Percentiles rank a stretch among this genome's conserved stretches.
phyloP scores from a whole-genome alignment of 2,113 vertebrate genomes.

The Notothenia coriiceps region DNA sequence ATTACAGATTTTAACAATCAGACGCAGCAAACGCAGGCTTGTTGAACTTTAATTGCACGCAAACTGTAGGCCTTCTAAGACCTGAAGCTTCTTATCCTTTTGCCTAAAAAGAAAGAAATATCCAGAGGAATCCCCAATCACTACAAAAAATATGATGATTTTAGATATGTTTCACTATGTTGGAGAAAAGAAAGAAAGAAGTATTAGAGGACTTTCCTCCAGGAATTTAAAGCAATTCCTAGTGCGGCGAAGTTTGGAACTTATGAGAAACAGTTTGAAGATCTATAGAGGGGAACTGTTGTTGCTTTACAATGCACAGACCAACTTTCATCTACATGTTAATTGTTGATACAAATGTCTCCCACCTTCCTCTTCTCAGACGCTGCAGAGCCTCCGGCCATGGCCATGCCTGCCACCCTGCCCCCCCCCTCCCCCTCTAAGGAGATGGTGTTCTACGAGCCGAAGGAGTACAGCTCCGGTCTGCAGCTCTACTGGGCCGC shows the following conservation, averaged over 20 bases:
- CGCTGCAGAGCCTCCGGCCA: conserved; percentile 67
- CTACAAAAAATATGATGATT: neutral
- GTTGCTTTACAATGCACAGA: neutral
- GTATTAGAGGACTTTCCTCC: neutral
- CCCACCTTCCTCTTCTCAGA: conserved; percentile 40
- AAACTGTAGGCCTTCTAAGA: too few species aligned
- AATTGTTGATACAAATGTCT: neutral
- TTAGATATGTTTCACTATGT: neutral
- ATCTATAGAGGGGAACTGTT: neutral
- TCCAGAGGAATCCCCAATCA: too few species aligned
- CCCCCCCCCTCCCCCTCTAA: conserved; percentile 80
- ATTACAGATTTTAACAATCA: too few species aligned
- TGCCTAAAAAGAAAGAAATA: too few species aligned
- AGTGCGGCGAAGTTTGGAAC: neutral
- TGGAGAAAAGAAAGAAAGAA: neutral
- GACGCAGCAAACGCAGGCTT: too few species aligned
- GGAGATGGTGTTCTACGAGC: conserved; percentile 85
- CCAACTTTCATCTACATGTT: neutral
- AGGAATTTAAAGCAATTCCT: neutral
- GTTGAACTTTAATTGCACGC: too few species aligned
- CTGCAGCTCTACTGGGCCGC: conserved; percentile 93
- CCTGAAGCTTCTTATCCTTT: too few species aligned
- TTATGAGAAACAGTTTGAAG: neutral
- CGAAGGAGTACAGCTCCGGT: conserved; percentile 87
- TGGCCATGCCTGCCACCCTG: conserved; percentile 71